A percentile compares a stretch with the other conserved stretches of the same genome.
Conservation (phyloP, 2,113 vertebrate species). For the Cyanoramphus novaezelandiae region DNA sequence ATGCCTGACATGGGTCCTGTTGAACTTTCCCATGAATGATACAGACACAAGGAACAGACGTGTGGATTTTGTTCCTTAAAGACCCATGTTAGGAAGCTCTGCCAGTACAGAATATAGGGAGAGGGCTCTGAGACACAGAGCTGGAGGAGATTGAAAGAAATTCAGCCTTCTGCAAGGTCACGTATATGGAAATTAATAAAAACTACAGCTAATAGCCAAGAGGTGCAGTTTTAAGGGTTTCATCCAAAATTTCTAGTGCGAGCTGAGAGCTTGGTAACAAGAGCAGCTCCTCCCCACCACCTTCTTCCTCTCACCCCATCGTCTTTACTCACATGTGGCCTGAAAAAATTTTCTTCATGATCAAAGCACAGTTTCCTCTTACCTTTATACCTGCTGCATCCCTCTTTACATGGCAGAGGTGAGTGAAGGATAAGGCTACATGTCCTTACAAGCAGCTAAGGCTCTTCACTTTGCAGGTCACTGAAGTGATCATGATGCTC, state of each 20-base stretch:
- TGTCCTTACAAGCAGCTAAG: neutral
- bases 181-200: conserved; percentile 15
- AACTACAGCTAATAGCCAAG: conserved; percentile 22
- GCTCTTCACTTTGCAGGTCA: neutral
- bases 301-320: neutral
- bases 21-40: neutral
- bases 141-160: conserved; percentile 1
- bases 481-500: fast-evolving
- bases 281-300: neutral
- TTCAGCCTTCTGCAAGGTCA: conserved; percentile 30
- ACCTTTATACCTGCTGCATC: neutral
- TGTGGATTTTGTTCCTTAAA: neutral
- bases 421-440: neutral
- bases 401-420: neutral
- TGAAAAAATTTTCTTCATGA: neutral
- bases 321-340: neutral
- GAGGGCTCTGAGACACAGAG: neutral
- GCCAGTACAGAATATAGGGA: neutral
- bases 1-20: neutral
- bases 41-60: neutral
- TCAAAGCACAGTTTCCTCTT: neutral
- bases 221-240: conserved; percentile 12
- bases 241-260: neutral
- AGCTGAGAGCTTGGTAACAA: neutral
- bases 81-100: neutral